Conservation (phyloP, 2,888 invertebrate genomes). For the Strigamia transsilvanica region DNA sequence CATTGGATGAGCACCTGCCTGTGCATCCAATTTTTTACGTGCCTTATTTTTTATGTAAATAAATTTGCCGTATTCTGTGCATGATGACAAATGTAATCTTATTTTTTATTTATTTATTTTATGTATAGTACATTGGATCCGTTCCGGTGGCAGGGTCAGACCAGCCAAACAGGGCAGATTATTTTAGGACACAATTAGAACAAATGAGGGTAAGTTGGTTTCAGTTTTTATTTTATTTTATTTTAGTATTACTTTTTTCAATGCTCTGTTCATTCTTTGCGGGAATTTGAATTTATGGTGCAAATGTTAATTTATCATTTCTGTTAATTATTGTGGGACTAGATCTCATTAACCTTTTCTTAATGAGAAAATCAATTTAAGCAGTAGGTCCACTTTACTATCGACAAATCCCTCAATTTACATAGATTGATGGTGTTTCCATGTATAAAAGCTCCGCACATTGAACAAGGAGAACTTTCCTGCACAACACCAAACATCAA, state of each 20-base stretch:
- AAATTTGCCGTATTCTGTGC: neutral
- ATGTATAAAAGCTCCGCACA: constrained; percentile 25
- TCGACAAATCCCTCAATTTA: neutral
- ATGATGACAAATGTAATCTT: constrained; percentile 12
- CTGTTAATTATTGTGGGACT: constrained; percentile 5
- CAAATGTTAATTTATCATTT: neutral
- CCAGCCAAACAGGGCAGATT: constrained; percentile 72
- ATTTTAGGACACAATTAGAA: constrained; percentile 68
- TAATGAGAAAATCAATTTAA: constrained; percentile 26
- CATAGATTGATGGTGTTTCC: neutral
- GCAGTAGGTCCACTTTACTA: constrained; percentile 12
- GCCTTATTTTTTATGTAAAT: neutral
- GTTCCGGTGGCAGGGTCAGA: constrained; percentile 78
- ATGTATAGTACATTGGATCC: constrained; percentile 72
- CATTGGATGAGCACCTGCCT: constrained; percentile 14
- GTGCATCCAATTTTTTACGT: constrained; percentile 39
- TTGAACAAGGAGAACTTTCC: neutral
- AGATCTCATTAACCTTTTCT: neutral
- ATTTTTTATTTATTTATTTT: constrained; percentile 15
- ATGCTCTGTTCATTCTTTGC: neutral
- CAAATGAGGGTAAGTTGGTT: constrained; percentile 54
- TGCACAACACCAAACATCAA: neutral
- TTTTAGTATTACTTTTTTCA: too few relatives aligned
- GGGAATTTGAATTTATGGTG: neutral
- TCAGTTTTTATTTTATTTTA: too few relatives aligned